Evolutionary conservation across 2,113 vertebrate genomes (phyloP).

Genomic region (Zosterops borbonicus): DNA sequence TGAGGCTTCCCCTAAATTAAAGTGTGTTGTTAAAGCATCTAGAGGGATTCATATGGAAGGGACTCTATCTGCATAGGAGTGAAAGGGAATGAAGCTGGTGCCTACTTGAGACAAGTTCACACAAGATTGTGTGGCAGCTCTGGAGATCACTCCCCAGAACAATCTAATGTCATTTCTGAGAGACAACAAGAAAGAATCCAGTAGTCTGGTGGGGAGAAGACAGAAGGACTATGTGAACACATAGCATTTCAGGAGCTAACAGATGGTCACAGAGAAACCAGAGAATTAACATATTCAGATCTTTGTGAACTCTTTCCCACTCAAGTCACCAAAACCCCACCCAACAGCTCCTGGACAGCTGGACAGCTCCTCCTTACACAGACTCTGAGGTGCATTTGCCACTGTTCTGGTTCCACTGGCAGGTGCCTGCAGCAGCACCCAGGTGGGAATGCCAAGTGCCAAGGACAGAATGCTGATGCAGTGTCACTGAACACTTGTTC

Average conservation of each 20-base stretch:
- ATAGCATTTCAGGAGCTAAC: neutral
- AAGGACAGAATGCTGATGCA: neutral
- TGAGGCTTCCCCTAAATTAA: neutral
- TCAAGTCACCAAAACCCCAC: neutral
- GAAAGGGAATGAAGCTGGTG: neutral
- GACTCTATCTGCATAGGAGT: neutral
- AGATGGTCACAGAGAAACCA: neutral
- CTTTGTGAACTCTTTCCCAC: neutral
- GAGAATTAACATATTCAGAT: neutral
- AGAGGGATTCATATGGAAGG: neutral
- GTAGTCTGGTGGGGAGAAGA: neutral
- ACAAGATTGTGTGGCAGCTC: neutral
- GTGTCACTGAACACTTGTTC: neutral
- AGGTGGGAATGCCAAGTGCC: neutral
- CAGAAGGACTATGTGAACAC: neutral
- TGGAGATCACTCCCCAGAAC: neutral
- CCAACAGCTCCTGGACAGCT: neutral
- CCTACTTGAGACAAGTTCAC: neutral
- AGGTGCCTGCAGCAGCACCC: accelerated
- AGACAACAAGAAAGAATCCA: neutral
- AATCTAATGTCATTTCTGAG: neutral
- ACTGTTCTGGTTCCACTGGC: neutral
- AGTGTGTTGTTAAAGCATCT: neutral
- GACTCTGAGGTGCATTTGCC: neutral
- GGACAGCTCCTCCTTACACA: neutral